Percentiles rank a stretch among this genome's conserved stretches.
Evolutionary conservation across 2,113 vertebrate genomes (phyloP).

Genomic region (Pyrgilauda ruficollis): DNA sequence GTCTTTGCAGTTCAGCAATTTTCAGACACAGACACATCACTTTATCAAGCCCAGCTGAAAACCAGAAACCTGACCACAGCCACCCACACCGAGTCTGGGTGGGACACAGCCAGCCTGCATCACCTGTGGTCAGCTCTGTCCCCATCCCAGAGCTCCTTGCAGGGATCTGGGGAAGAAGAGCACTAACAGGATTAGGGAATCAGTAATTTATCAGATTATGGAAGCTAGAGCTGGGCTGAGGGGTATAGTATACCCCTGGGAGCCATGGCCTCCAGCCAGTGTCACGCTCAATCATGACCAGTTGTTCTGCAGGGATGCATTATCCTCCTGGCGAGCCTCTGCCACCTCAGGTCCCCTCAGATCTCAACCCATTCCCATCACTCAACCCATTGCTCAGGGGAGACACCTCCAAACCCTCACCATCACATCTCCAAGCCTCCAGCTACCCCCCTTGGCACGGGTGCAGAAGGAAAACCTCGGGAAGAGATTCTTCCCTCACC

Average conservation of each 20-base stretch:
- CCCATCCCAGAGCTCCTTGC: not conserved
- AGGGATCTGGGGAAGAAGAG: not conserved
- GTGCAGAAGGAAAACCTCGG: not conserved
- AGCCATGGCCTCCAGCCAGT: not conserved
- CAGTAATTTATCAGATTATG: not conserved
- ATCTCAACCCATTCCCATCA: not conserved
- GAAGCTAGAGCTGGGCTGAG: not conserved
- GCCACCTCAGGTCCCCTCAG: not conserved
- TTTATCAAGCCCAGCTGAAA: not conserved
- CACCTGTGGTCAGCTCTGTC: not conserved
- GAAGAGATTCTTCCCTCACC: not conserved
- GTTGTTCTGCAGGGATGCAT: accelerated
- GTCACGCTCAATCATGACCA: not conserved
- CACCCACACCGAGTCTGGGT: accelerated
- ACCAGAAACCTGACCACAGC: not conserved
- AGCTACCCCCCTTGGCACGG: accelerated
- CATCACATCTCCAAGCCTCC: not conserved
- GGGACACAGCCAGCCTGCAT: not conserved
- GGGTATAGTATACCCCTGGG: not conserved
- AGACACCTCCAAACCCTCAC: too few species aligned
- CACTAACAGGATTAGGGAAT: not conserved
- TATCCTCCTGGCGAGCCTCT: not conserved
- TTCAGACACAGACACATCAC: not conserved
- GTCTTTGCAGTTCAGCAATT: not conserved
- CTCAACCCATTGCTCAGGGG: not conserved